Conservation (phyloP, 2,888 invertebrate genomes). For the Ichneumoninae sp. region DNA sequence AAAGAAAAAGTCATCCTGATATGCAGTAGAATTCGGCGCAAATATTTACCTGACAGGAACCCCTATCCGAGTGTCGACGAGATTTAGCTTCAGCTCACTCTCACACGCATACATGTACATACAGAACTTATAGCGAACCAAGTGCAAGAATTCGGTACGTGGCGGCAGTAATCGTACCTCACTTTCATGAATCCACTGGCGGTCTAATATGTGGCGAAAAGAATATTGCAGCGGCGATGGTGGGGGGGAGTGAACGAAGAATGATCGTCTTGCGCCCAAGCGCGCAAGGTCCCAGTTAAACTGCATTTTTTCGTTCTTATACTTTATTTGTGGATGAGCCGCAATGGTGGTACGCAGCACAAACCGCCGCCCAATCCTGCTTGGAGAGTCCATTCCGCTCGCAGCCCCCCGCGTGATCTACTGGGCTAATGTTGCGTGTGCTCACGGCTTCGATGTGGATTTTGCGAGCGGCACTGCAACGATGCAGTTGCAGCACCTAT, state of each 20-base stretch:
- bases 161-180: not conserved
- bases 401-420: constrained; percentile 47
- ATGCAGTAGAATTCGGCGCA: not conserved
- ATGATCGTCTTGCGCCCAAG: constrained; percentile 44
- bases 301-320: constrained; percentile 59
- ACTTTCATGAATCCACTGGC: constrained; percentile 1
- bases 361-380: constrained; percentile 29
- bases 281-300: constrained; percentile 55
- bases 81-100: not conserved
- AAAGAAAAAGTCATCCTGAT: not conserved
- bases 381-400: constrained; percentile 12
- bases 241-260: constrained; percentile 32
- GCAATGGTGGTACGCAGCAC: constrained; percentile 2
- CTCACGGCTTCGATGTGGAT: not conserved
- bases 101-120: not conserved
- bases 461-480: not conserved
- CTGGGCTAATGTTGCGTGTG: constrained; percentile 33
- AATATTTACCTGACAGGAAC: not conserved
- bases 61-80: not conserved
- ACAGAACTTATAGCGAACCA: not conserved
- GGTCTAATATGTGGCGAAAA: not conserved
- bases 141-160: not conserved
- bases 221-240: not conserved
- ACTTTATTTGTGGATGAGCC: constrained; percentile 50
- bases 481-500: constrained; percentile 18